These are phyloP conservation scores for Halesus radiatus DNA, from an alignment of 1,140 invertebrate genomes.

Conservation along the genomic window DNA sequence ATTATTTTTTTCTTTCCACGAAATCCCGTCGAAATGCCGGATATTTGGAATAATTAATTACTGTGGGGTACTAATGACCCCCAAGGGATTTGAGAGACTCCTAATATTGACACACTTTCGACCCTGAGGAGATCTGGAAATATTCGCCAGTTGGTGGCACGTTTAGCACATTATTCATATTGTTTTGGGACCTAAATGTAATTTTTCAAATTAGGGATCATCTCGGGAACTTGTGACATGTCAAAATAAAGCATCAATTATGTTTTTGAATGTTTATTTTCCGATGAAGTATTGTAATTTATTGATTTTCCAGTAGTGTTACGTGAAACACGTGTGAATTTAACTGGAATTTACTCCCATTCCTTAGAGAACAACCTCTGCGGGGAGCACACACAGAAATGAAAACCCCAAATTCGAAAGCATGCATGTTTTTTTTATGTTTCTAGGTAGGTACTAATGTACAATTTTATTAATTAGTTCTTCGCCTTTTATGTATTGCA, in stretches of 20 bases:
- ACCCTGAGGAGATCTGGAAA: background rate
- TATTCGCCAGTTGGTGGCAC: background rate
- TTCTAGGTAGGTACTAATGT: too few relatives aligned
- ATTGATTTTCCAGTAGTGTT: too few relatives aligned
- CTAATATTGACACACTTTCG: conserved; percentile 18
- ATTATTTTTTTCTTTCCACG: too few relatives aligned
- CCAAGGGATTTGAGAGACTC: conserved; percentile 20
- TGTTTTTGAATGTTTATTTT: conserved; percentile 1
- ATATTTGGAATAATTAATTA: background rate
- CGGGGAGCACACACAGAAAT: too few relatives aligned
- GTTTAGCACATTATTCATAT: background rate
- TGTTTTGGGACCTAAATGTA: background rate
- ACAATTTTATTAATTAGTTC: too few relatives aligned
- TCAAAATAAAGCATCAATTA: conserved; percentile 10
- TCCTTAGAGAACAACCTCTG: too few relatives aligned
- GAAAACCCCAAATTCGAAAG: too few relatives aligned
- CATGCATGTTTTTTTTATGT: too few relatives aligned
- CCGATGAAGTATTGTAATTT: too few relatives aligned
- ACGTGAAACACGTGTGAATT: too few relatives aligned
- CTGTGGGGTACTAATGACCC: conserved; percentile 2
- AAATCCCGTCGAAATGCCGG: background rate
- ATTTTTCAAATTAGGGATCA: background rate
- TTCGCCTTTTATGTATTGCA: too few relatives aligned
- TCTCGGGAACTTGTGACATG: background rate
- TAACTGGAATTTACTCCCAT: too few relatives aligned